Percentiles rank a stretch among this genome's conserved stretches.
phyloP scores from a whole-genome alignment of 2,113 vertebrate species.

The Labeo catla region DNA sequence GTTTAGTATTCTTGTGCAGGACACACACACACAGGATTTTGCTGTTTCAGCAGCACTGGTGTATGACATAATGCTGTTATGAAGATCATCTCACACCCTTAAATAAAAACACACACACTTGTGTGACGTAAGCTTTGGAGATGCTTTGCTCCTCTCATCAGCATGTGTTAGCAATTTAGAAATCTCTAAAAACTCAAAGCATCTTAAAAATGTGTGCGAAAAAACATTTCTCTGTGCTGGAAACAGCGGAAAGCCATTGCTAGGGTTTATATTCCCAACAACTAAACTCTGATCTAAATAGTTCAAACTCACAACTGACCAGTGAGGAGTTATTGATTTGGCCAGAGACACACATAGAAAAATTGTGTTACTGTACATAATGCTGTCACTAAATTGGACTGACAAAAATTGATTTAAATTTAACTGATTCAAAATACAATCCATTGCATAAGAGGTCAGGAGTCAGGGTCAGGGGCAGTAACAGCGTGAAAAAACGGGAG shows the following conservation, averaged over 20 bases:
- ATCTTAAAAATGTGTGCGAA: not conserved
- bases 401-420: not conserved
- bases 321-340: not conserved
- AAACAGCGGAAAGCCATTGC: not conserved
- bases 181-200: not conserved
- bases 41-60: no score
- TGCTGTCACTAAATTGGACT: not conserved
- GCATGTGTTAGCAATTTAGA: not conserved
- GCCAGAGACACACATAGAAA: not conserved
- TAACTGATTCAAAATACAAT: not conserved
- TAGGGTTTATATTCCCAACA: not conserved
- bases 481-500: not conserved
- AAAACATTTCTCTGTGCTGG: not conserved
- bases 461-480: not conserved
- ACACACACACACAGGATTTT: not conserved
- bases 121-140: not conserved
- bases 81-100: not conserved
- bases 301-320: not conserved
- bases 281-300: not conserved
- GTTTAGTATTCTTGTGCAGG: not conserved
- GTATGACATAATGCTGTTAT: not conserved
- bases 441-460: not conserved
- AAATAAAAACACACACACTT: not conserved
- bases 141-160: not conserved
- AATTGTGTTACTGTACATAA: not conserved